These are phyloP conservation scores for Azemiops feae DNA, from an alignment of 2,113 vertebrate species.

Conservation along the genomic window DNA sequence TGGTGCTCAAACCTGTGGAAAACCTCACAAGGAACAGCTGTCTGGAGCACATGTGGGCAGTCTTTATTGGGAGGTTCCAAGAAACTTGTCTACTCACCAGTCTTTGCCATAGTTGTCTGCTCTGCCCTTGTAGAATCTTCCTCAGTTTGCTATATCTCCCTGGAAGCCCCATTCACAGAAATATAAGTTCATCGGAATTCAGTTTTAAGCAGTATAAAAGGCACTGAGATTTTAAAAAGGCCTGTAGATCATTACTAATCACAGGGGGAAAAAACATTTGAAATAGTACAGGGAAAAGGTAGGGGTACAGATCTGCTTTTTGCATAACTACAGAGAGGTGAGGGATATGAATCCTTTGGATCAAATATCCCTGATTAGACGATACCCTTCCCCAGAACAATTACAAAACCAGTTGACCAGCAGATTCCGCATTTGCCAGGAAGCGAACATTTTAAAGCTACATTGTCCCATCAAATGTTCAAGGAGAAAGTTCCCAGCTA, in stretches of 20 bases:
- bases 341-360: background rate
- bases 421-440: background rate
- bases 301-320: background rate
- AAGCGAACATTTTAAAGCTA: background rate
- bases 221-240: background rate
- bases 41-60: background rate
- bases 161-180: background rate
- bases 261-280: background rate
- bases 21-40: background rate
- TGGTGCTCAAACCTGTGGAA: background rate
- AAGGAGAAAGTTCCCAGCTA: background rate
- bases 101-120: background rate
- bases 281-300: background rate
- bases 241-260: background rate
- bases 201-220: background rate
- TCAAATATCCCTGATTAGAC: background rate
- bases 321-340: background rate
- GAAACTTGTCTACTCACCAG: background rate
- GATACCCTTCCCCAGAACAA: background rate
- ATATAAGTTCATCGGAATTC: background rate
- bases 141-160: background rate
- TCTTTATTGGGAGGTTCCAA: background rate
- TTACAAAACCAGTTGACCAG: background rate
- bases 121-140: background rate
- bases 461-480: background rate